Evolutionary conservation across 2,888 invertebrate genomes (phyloP).

Genomic region (Polymixis flavicincta): DNA sequence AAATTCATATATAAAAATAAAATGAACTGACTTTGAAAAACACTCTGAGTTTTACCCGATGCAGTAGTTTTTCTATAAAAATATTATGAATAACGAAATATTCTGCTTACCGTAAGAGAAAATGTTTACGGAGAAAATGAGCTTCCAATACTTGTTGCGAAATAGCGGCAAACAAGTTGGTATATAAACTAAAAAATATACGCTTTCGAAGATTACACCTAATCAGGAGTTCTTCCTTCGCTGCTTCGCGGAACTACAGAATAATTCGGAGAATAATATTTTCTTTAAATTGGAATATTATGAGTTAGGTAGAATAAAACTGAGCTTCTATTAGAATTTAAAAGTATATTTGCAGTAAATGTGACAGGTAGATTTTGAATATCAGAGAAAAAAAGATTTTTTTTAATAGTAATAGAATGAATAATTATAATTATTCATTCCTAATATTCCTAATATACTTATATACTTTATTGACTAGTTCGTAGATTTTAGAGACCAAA

Average conservation of each 20-base stretch:
- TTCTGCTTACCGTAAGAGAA: slow-evolving; percentile 60
- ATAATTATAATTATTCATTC: no score
- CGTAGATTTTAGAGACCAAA: neutral
- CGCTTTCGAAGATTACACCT: slow-evolving; percentile 24
- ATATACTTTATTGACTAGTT: neutral
- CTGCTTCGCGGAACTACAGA: neutral
- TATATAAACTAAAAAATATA: slow-evolving; percentile 54
- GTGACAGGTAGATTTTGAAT: neutral
- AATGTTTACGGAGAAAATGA: slow-evolving; percentile 59
- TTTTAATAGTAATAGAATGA: no score
- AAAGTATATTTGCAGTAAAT: neutral
- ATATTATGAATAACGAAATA: slow-evolving; percentile 59
- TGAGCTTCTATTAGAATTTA: neutral
- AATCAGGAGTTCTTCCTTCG: slow-evolving; percentile 21
- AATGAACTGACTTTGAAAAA: slow-evolving; percentile 42
- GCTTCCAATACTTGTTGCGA: slow-evolving; percentile 59
- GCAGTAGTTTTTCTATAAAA: slow-evolving; percentile 56
- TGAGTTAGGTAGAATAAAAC: neutral
- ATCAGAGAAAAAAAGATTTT: neutral
- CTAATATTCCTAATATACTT: no score
- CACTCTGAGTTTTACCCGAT: slow-evolving; percentile 34
- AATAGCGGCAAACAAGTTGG: slow-evolving; percentile 56
- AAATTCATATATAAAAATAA: slow-evolving; percentile 48
- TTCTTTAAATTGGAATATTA: neutral
- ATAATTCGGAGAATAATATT: neutral